phyloP scores from a whole-genome alignment of 2,113 vertebrate species.

The Nothocercus julius region DNA sequence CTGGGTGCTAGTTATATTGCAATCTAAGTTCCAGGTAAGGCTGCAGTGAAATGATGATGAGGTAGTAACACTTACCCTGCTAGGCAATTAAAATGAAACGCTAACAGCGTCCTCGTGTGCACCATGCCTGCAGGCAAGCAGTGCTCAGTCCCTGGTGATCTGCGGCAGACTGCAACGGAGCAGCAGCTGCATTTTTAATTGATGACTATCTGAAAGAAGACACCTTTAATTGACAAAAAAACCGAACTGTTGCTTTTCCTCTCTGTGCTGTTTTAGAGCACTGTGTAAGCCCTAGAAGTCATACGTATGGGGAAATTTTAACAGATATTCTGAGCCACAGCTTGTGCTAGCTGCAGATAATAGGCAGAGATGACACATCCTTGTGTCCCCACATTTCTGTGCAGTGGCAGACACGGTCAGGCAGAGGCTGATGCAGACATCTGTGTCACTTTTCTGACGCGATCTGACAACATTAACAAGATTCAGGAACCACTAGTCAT shows the following conservation, averaged over 20 bases:
- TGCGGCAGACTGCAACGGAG: not conserved
- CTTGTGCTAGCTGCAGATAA: not conserved
- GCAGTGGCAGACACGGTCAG: not conserved
- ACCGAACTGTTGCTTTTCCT: not conserved
- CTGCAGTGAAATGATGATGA: not conserved
- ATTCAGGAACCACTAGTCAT: not conserved
- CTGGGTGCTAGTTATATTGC: not conserved
- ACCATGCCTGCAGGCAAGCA: not conserved
- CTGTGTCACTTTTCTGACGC: not conserved
- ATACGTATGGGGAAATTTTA: not conserved
- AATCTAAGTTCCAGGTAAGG: not conserved
- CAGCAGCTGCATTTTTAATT: not conserved
- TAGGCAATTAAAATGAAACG: not conserved
- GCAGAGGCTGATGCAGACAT: not conserved
- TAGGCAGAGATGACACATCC: not conserved
- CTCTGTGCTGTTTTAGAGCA: not conserved
- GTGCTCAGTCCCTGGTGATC: rapidly evolving
- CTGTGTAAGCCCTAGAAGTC: not conserved
- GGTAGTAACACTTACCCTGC: not conserved
- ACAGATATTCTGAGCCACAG: not conserved
- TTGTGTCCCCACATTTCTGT: not conserved
- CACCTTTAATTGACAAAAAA: not conserved
- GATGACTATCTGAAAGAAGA: not conserved
- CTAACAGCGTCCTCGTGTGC: rapidly evolving
- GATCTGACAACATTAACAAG: conserved; percentile 2